Conservation (phyloP, 92 coral and sea anemone species). For the Parazoanthus darwini region DNA sequence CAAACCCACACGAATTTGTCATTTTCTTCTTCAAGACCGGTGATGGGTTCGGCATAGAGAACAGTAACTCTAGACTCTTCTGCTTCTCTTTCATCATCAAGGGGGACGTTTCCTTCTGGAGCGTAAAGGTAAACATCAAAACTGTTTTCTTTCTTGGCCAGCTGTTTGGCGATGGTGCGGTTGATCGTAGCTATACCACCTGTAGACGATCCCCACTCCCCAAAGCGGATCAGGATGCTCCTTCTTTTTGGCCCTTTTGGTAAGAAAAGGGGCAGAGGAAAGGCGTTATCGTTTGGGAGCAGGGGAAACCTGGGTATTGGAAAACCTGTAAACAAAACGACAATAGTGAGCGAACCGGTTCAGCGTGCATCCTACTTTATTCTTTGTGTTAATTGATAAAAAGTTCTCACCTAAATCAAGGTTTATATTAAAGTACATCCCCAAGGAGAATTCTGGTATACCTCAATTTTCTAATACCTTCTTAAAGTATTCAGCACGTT, state of each 20-base stretch:
- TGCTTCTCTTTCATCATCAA: constrained; percentile 13
- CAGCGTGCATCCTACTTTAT: too few species aligned
- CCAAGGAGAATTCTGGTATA: too few species aligned
- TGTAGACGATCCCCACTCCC: constrained; percentile 13
- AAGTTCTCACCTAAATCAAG: too few species aligned
- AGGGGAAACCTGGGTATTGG: too few species aligned
- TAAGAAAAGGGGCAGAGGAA: too few species aligned
- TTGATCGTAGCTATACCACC: constrained; percentile 31
- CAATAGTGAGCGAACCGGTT: too few species aligned
- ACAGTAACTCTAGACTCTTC: background rate
- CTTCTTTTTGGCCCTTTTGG: background rate
- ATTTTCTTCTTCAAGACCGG: constrained; percentile 6
- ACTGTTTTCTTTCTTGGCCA: background rate
- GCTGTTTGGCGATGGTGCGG: constrained; percentile 11
- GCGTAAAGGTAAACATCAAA: background rate
- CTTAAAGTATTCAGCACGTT: too few species aligned
- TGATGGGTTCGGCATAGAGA: constrained; percentile 14
- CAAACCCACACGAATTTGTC: constrained; percentile 21
- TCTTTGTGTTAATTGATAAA: too few species aligned
- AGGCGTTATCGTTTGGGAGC: too few species aligned
- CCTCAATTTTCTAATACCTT: too few species aligned
- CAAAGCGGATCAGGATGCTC: constrained; percentile 1
- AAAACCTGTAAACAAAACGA: too few species aligned
- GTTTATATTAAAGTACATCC: too few species aligned
- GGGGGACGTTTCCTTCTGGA: background rate